A percentile compares a stretch with the other conserved stretches of the same genome.
These are phyloP conservation scores for Sebastes miniatus DNA, from an alignment of 2,797 vertebrate species.

Conservation along the genomic window DNA sequence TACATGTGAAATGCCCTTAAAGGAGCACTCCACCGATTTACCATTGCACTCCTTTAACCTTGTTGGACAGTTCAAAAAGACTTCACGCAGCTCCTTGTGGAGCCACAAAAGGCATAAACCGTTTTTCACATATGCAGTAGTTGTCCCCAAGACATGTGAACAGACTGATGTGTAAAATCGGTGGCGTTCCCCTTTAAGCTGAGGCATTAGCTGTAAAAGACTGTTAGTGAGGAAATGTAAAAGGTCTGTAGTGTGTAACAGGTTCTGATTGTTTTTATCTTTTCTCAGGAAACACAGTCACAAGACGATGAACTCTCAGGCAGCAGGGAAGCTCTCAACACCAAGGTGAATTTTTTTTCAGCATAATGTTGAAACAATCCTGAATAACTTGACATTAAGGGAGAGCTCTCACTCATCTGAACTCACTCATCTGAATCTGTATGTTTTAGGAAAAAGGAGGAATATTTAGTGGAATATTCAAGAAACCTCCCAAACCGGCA, in stretches of 20 bases:
- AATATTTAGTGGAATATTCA: slow-evolving; percentile 65
- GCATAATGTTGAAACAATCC: background rate
- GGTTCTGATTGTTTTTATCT: background rate
- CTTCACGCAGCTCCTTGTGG: no score
- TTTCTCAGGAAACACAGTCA: slow-evolving; percentile 29
- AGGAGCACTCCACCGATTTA: background rate
- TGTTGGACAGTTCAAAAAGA: no score
- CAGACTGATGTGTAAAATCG: no score
- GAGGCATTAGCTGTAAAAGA: background rate
- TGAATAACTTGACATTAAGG: background rate
- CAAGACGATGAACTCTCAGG: slow-evolving; percentile 24
- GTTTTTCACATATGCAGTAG: no score
- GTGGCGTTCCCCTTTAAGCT: background rate
- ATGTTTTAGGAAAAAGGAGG: slow-evolving; percentile 59
- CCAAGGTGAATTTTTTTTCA: slow-evolving; percentile 19
- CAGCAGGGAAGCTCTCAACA: slow-evolving; percentile 37
- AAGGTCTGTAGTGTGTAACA: background rate
- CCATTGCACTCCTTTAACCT: background rate
- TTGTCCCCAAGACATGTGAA: no score
- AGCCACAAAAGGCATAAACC: no score
- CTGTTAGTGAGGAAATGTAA: background rate
- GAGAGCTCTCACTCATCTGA: background rate
- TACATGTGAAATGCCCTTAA: background rate
- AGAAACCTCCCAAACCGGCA: slow-evolving; percentile 49
- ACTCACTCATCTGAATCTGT: background rate